These are phyloP conservation scores for Pseudococcus viburni DNA, from an alignment of 2,888 invertebrate species.

Conservation along the genomic window DNA sequence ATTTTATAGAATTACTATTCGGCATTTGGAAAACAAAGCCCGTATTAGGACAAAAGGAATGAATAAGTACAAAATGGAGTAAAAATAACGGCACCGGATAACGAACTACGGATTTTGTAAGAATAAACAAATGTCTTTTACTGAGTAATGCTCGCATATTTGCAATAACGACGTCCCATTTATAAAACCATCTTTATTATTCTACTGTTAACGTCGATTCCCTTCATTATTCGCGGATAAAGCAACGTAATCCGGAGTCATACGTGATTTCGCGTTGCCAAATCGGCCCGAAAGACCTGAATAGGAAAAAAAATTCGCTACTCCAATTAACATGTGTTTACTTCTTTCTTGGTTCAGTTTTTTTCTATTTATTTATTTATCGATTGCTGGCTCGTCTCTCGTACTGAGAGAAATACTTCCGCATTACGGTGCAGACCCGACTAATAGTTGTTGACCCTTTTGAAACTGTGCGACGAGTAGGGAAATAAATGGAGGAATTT, in stretches of 20 bases:
- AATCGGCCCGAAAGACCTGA: neutral
- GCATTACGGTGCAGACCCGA: neutral
- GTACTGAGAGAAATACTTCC: neutral
- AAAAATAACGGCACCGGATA: conserved; percentile 52
- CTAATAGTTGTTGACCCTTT: conserved; percentile 14
- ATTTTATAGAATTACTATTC: conserved; percentile 51
- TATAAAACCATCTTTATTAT: conserved; percentile 57
- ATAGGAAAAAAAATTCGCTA: neutral
- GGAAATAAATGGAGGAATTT: neutral
- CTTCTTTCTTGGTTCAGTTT: neutral
- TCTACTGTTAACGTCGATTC: conserved; percentile 48
- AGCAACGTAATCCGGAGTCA: conserved; percentile 39
- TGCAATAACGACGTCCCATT: conserved; percentile 50
- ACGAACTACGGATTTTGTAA: conserved; percentile 54
- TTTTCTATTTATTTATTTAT: neutral
- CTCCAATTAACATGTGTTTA: conserved; percentile 29
- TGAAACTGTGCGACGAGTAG: neutral
- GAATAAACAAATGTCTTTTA: conserved; percentile 55
- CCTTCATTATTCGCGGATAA: conserved; percentile 50
- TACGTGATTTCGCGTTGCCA: conserved; percentile 4
- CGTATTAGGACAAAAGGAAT: conserved; percentile 52
- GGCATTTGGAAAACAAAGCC: conserved; percentile 55
- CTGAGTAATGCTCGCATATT: conserved; percentile 57
- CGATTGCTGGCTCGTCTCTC: neutral
- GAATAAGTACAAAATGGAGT: conserved; percentile 57